A percentile compares a stretch with the other conserved stretches of the same genome.
Conservation (phyloP, 2,888 invertebrate genomes). For the Ormyrus thymus region DNA sequence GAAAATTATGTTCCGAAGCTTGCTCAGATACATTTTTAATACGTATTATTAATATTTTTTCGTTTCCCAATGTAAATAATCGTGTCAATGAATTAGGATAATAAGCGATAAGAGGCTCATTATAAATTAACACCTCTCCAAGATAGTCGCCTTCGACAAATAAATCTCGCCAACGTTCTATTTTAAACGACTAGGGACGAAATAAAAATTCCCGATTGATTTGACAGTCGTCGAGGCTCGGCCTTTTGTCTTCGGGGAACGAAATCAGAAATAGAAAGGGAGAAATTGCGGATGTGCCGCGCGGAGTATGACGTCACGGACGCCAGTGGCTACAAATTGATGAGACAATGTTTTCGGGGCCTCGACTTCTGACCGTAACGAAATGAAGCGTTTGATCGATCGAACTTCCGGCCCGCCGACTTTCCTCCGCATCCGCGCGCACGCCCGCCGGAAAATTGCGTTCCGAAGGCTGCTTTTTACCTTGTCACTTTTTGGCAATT, state of each 20-base stretch:
- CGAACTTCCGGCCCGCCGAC: slow-evolving; percentile 33
- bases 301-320: background rate
- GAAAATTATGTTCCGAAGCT: too few relatives aligned
- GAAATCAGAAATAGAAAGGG: background rate
- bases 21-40: background rate
- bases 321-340: slow-evolving; percentile 15
- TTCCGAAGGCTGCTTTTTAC: slow-evolving; percentile 46
- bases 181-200: too few relatives aligned
- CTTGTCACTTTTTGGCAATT: slow-evolving; percentile 53
- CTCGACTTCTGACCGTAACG: slow-evolving; percentile 37
- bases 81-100: too few relatives aligned
- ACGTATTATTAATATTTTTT: too few relatives aligned
- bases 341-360: slow-evolving; percentile 16
- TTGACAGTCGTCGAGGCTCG: too few relatives aligned
- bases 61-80: too few relatives aligned
- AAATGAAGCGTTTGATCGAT: slow-evolving; percentile 52
- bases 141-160: too few relatives aligned
- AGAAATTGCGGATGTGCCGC: background rate
- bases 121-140: too few relatives aligned
- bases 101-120: too few relatives aligned
- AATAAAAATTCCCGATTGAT: too few relatives aligned
- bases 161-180: too few relatives aligned
- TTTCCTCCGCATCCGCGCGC: slow-evolving; percentile 1
- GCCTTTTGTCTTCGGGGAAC: background rate
- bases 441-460: slow-evolving; percentile 29